These are phyloP conservation scores for Parus major DNA, from an alignment of 2,113 vertebrate species.

Conservation along the genomic window DNA sequence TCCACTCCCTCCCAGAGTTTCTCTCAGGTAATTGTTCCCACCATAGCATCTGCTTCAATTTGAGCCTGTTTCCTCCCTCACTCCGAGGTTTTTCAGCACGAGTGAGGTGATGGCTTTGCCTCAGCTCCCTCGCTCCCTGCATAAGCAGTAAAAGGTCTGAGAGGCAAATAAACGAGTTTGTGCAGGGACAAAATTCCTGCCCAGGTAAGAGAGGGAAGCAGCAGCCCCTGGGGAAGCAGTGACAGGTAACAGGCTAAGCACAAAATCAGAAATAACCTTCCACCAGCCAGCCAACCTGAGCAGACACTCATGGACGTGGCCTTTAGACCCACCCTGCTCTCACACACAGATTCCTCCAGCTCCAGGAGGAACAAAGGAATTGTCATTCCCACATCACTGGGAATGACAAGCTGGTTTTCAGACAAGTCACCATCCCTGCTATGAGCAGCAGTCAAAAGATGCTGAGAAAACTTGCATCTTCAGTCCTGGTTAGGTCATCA, in stretches of 20 bases:
- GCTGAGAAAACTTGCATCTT: background rate
- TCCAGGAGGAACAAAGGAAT: background rate
- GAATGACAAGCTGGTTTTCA: background rate
- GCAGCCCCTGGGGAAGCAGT: background rate
- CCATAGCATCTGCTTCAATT: conserved; percentile 59
- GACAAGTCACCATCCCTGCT: background rate
- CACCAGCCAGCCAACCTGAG: background rate
- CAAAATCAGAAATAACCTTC: background rate
- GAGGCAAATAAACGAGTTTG: background rate
- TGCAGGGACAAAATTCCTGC: background rate
- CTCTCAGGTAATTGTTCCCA: conserved; percentile 70
- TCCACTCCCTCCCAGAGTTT: conserved; percentile 39
- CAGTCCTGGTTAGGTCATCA: conserved; percentile 5
- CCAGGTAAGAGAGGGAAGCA: background rate
- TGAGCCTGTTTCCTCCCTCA: conserved; percentile 37
- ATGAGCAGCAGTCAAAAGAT: background rate
- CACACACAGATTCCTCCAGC: background rate
- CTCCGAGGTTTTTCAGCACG: background rate
- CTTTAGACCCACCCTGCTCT: background rate
- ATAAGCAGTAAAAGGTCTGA: background rate
- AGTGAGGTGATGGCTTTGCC: background rate
- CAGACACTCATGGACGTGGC: background rate
- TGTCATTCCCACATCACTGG: background rate
- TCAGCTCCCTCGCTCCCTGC: background rate
- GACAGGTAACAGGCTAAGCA: background rate